phyloP scores from a whole-genome alignment of 2,797 vertebrate genomes.

The Sebastes minor region DNA sequence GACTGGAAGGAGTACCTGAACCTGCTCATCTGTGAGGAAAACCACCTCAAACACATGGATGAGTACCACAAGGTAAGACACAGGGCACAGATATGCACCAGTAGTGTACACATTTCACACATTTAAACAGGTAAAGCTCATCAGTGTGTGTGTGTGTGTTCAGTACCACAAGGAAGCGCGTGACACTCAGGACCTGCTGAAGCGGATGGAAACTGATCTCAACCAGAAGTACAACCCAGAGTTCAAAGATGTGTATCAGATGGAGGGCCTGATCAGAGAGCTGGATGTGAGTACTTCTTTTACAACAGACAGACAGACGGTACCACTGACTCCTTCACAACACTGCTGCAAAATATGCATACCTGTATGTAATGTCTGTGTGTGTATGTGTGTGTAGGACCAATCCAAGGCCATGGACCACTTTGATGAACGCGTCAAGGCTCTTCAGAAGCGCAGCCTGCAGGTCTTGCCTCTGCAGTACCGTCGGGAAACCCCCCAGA shows the following conservation, averaged over 20 bases:
- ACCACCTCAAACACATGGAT: slow-evolving; percentile 97
- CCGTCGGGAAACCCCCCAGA: slow-evolving; percentile 83
- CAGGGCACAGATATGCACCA: neutral
- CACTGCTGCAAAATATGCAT: neutral
- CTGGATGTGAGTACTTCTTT: slow-evolving; percentile 86
- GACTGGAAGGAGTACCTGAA: slow-evolving; percentile 99
- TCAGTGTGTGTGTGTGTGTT: slow-evolving; percentile 5
- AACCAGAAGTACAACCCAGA: slow-evolving; percentile 94
- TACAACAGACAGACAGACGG: fast-evolving
- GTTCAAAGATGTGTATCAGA: slow-evolving; percentile 95
- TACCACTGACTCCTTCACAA: neutral
- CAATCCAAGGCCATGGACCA: slow-evolving; percentile 92
- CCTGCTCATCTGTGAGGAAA: slow-evolving; percentile 98
- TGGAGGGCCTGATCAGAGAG: slow-evolving; percentile 88
- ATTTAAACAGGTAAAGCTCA: neutral
- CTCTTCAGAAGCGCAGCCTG: slow-evolving; percentile 88
- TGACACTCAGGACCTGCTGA: slow-evolving; percentile 92
- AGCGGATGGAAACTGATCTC: slow-evolving; percentile 89
- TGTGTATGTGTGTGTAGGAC: slow-evolving; percentile 81
- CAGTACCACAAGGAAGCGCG: slow-evolving; percentile 92
- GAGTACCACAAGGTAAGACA: slow-evolving; percentile 93
- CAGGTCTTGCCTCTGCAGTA: slow-evolving; percentile 90
- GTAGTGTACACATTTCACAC: neutral
- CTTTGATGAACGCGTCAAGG: slow-evolving; percentile 87
- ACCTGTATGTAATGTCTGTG: neutral